Evolutionary conservation across 1,140 invertebrate genomes (phyloP).

Genomic region (Rhynchophorus ferrugineus): DNA sequence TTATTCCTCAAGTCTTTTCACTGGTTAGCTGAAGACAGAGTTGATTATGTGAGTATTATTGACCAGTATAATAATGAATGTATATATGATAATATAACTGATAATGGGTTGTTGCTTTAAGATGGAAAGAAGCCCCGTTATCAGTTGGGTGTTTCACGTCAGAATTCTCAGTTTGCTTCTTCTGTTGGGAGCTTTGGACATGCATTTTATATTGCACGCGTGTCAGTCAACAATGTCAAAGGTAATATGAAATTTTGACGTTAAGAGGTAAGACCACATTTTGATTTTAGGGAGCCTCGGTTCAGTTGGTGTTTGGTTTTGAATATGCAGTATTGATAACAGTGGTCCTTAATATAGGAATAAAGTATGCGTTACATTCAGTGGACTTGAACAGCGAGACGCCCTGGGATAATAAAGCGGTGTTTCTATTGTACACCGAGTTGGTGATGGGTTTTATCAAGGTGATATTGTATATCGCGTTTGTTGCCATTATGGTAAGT

Average conservation of each 20-base stretch:
- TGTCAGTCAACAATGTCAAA: conserved; percentile 90
- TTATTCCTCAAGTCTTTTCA: conserved; percentile 99
- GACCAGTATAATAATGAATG: conserved; percentile 3
- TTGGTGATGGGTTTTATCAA: conserved; percentile 85
- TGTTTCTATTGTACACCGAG: conserved; percentile 94
- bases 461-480: conserved; percentile 88
- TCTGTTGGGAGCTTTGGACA: conserved; percentile 75
- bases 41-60: conserved; percentile 85
- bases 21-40: conserved; percentile 97
- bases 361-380: conserved; percentile 93
- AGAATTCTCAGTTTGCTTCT: conserved; percentile 79
- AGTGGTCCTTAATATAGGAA: conserved; percentile 85
- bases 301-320: conserved; percentile 98
- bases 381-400: conserved; percentile 91
- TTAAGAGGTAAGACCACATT: background rate
- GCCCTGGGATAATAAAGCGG: conserved; percentile 99
- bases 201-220: conserved; percentile 87
- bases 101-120: conserved; percentile 54
- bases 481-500: conserved; percentile 94
- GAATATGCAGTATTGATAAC: conserved; percentile 97
- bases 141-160: conserved; percentile 91
- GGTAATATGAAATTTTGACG: background rate
- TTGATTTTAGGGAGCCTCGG: conserved; percentile 69
- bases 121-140: conserved; percentile 98
- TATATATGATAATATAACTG: too few relatives aligned